These are phyloP conservation scores for Nipponia nippon DNA, from an alignment of 2,113 vertebrate genomes.

Conservation along the genomic window DNA sequence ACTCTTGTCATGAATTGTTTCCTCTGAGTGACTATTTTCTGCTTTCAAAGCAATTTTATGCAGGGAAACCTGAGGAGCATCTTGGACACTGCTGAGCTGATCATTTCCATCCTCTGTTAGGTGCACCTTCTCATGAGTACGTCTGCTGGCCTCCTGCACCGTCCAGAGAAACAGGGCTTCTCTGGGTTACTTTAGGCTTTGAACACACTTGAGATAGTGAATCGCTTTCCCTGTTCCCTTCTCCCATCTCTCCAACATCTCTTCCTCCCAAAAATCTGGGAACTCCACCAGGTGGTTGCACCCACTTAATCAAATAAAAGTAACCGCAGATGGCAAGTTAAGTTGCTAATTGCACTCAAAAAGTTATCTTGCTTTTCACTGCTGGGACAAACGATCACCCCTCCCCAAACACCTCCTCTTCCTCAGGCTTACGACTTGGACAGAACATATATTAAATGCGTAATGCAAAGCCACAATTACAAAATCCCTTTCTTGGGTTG, in stretches of 20 bases:
- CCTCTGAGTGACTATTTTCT: background rate
- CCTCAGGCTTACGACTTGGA: background rate
- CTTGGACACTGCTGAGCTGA: background rate
- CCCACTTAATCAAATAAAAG: background rate
- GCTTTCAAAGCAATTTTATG: background rate
- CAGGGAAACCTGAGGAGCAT: background rate
- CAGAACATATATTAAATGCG: background rate
- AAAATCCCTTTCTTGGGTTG: constrained; percentile 28
- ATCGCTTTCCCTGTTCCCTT: background rate
- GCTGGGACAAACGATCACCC: background rate
- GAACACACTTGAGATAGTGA: background rate
- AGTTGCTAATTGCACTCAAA: background rate
- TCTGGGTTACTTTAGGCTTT: background rate
- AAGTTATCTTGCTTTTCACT: background rate
- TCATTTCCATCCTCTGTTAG: background rate
- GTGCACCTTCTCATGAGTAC: accelerated
- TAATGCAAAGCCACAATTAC: background rate
- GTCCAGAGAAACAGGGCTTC: background rate
- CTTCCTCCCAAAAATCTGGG: background rate
- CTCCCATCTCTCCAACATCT: background rate
- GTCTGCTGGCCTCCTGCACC: background rate
- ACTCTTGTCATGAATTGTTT: background rate
- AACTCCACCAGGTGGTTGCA: background rate
- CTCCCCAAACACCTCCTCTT: background rate
- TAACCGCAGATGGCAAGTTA: background rate